Evolutionary conservation across 2,113 vertebrate species (phyloP).

Genomic region (Sebastes schlegelii): DNA sequence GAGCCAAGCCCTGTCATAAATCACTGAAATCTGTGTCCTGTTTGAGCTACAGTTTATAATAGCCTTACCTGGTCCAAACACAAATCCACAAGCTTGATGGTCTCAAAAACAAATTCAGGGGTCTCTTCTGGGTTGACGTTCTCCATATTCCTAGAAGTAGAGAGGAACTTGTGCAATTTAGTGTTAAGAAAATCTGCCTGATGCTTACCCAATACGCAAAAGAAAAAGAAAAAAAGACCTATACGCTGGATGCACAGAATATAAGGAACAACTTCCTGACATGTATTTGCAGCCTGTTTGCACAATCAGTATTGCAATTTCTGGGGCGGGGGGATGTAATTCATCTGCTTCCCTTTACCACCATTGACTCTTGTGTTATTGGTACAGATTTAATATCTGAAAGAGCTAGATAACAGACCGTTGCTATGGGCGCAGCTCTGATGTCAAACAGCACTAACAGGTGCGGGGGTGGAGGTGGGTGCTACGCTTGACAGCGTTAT

Average conservation of each 20-base stretch:
- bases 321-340: not conserved
- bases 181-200: slow-evolving; percentile 1
- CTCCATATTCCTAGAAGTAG: slow-evolving; percentile 87
- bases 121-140: slow-evolving; percentile 89
- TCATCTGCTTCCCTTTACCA: slow-evolving; percentile 8
- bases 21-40: not conserved
- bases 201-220: not conserved
- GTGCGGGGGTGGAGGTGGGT: no score
- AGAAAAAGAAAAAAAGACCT: not conserved
- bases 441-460: no score
- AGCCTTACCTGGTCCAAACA: slow-evolving; percentile 86
- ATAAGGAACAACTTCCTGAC: slow-evolving; percentile 11
- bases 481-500: no score
- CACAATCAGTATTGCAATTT: slow-evolving; percentile 28
- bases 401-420: no score
- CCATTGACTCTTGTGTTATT: not conserved
- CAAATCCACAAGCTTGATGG: slow-evolving; percentile 87
- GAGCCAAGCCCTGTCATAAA: slow-evolving; percentile 21
- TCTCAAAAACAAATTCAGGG: slow-evolving; percentile 87
- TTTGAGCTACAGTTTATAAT: not conserved
- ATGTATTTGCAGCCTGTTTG: slow-evolving; percentile 12
- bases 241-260: not conserved
- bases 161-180: slow-evolving; percentile 18
- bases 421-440: no score
- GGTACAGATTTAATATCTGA: not conserved